Percentiles rank a stretch among this genome's conserved stretches.
Conservation (phyloP, 23 tunicate species). For the Phallusia fumigata region DNA sequence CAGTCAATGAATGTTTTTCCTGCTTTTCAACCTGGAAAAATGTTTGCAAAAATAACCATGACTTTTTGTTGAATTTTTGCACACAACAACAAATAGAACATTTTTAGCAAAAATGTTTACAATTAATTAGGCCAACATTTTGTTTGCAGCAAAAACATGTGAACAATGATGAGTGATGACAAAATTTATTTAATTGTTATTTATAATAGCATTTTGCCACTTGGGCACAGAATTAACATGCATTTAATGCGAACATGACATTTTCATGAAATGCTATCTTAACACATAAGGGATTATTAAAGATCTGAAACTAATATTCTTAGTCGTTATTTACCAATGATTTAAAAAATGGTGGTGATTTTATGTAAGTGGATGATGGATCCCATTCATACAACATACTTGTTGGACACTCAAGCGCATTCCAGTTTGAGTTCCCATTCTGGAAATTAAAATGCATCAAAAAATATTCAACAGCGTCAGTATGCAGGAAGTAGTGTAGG, state of each 20-base stretch:
- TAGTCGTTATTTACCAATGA: constrained; percentile 44
- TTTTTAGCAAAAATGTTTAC: too few relatives aligned
- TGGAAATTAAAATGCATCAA: neutral
- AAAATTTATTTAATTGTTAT: too few relatives aligned
- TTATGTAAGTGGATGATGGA: constrained; percentile 77
- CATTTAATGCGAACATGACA: too few relatives aligned
- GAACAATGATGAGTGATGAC: too few relatives aligned
- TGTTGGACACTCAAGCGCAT: constrained; percentile 58
- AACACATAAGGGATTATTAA: neutral
- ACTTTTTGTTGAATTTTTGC: too few relatives aligned
- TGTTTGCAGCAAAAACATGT: too few relatives aligned
- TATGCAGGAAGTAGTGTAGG: neutral
- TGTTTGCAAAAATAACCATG: too few relatives aligned
- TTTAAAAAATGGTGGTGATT: constrained; percentile 95
- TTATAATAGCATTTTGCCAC: too few relatives aligned
- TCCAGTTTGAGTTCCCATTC: constrained; percentile 92
- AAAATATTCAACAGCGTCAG: neutral
- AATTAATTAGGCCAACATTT: too few relatives aligned
- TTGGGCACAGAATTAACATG: too few relatives aligned
- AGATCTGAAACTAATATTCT: too few relatives aligned
- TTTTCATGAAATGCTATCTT: neutral
- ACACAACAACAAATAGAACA: too few relatives aligned
- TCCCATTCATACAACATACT: constrained; percentile 91
- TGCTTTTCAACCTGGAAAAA: neutral
- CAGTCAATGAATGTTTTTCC: neutral